phyloP scores from a whole-genome alignment of 2,113 vertebrate genomes.

The Myiopsitta monachus region DNA sequence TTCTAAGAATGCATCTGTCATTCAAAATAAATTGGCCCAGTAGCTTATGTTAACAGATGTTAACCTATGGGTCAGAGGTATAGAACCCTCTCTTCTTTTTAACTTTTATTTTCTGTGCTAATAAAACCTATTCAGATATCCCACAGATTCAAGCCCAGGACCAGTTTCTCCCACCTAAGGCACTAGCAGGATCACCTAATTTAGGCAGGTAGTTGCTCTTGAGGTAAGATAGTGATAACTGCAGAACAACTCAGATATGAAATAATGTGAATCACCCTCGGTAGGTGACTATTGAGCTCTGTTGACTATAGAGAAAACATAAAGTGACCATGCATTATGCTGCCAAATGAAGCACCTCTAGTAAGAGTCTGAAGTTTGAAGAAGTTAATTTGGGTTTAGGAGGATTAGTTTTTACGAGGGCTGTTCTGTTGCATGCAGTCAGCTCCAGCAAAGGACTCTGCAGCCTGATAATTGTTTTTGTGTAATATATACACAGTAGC shows the following conservation, averaged over 20 bases:
- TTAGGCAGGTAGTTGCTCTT: neutral
- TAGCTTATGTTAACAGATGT: neutral
- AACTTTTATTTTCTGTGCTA: neutral
- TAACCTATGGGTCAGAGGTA: neutral
- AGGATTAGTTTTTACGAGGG: neutral
- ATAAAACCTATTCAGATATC: neutral
- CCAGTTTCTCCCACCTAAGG: neutral
- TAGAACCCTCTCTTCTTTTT: neutral
- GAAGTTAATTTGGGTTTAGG: neutral
- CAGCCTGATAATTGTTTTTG: neutral
- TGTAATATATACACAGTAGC: neutral
- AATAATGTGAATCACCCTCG: neutral
- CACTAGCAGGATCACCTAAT: neutral
- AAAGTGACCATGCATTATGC: neutral
- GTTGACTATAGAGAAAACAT: neutral
- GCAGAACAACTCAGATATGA: neutral
- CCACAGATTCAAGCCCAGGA: neutral
- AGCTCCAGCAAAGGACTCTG: neutral
- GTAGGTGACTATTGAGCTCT: neutral
- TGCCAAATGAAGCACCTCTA: neutral
- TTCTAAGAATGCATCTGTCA: neutral
- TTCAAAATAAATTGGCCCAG: neutral
- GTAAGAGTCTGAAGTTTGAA: neutral
- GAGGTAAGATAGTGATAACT: slow-evolving; percentile 7
- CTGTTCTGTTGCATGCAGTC: neutral